Evolutionary conservation across 2,797 vertebrate genomes (phyloP).

Genomic region (Philypnodon macrostomus): DNA sequence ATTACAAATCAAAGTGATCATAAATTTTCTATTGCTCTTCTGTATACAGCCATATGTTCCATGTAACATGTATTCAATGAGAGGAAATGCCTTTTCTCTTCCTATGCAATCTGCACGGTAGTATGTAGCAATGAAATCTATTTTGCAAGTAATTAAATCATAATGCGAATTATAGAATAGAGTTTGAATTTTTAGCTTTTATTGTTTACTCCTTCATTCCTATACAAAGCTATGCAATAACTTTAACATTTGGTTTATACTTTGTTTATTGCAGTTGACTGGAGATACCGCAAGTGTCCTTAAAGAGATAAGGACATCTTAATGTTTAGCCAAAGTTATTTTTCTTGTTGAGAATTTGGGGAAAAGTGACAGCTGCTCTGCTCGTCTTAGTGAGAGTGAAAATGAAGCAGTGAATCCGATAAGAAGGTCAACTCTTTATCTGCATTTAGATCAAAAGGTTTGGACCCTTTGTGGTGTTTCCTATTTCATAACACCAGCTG

Average conservation of each 20-base stretch:
- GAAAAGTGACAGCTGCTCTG: neutral
- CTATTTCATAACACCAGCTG: slow-evolving; percentile 19
- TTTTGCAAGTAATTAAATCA: no score
- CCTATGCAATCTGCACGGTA: no score
- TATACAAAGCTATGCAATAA: no score
- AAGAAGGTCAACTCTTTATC: slow-evolving; percentile 2
- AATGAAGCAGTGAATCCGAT: neutral
- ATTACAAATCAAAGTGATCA: slow-evolving; percentile 4
- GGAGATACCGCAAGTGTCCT: neutral
- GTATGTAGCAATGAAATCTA: no score
- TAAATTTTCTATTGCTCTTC: neutral
- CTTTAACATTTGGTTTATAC: no score
- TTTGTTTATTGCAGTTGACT: neutral
- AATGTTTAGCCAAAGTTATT: slow-evolving; percentile 1
- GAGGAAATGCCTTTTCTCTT: neutral
- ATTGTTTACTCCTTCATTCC: no score
- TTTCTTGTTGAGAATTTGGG: slow-evolving; percentile 9
- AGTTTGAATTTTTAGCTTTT: no score
- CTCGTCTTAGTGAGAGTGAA: neutral
- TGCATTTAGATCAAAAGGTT: slow-evolving; percentile 21
- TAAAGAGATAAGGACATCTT: neutral
- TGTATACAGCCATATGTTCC: neutral
- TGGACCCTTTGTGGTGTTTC: slow-evolving; percentile 7
- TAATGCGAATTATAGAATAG: no score
- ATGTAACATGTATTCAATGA: neutral